Evolutionary conservation across 2,888 invertebrate species (phyloP).

Genomic region (Linyphia triangularis): DNA sequence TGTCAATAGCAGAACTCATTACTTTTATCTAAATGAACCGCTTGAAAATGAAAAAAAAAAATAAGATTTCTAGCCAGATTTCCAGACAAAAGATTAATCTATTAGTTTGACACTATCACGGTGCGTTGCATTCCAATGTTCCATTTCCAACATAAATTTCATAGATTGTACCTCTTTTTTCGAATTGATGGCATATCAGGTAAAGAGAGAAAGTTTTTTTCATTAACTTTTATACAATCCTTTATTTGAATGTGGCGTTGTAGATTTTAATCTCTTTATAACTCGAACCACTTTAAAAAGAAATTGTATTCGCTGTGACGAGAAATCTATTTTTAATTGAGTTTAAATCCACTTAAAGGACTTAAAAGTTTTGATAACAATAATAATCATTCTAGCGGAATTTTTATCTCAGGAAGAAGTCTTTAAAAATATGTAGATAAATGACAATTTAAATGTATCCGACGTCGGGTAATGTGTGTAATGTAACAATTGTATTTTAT

Average conservation of each 20-base stretch:
- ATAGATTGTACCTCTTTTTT: background rate
- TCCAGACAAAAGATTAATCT: conserved; percentile 7
- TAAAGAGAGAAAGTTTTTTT: background rate
- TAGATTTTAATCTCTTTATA: background rate
- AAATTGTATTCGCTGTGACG: background rate
- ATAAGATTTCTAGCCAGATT: background rate
- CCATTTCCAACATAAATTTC: background rate
- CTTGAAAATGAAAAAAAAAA: background rate
- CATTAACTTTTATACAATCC: background rate
- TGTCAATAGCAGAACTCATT: conserved; percentile 9
- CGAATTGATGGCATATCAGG: background rate
- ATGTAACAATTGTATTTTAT: too few species aligned
- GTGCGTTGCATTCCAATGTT: background rate
- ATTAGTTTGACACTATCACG: background rate
- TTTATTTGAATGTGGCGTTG: background rate
- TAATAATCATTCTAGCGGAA: background rate
- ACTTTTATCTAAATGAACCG: conserved; percentile 27
- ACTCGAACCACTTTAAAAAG: background rate
- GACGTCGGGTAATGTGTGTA: too few species aligned
- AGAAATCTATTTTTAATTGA: background rate
- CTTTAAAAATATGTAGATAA: too few species aligned
- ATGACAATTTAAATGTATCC: too few species aligned
- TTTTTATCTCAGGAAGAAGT: background rate
- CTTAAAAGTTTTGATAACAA: background rate
- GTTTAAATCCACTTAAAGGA: background rate